Base-by-base conservation (phyloP, 2,888 invertebrate species). In the Leptarthrus brevirostris region DNA sequence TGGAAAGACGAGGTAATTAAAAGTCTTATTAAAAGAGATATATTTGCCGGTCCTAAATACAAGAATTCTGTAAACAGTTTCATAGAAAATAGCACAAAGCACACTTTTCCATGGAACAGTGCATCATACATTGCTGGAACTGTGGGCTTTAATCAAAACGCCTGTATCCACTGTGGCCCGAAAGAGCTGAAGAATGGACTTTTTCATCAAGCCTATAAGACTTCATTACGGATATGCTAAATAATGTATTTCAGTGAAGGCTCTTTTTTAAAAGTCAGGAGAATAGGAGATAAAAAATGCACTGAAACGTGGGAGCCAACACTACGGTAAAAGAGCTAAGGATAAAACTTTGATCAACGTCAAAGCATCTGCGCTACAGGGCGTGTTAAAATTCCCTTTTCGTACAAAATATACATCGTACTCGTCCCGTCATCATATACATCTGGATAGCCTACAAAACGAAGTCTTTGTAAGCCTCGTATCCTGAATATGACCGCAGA, bases 321-420 rank as follows among this genome's bases (percentile, higher is more conserved):
- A 58, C 58, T 20, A 58, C 36, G 18, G 20, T 34, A 20, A 58
- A 34, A 58, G 16, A 58, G 58, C 10, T 58, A 40, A 18, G 36
- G 58, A 58, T 58, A 20, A 58, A 58, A 58, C 58, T 58, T 58
- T 58, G 58, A 58, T 58, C 58, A 58, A 30, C 56, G 58, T 58
- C 36, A 58, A 58, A 58, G 58, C 58, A 58, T 56, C 56, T 56
- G 30, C 56, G 56, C 58, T 58, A 20, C 36, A 58, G 58, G 58
- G 58, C 58, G 58, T 58, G 58, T 58, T 58, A 58, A 58, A 58
- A 58, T 58, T 58, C 58, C 58, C 58, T 58, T 58, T 58, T 58
- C 40, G 58, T 58, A 58, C 58, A 58, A 58, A 58, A 58, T 58
- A 58, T 36, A 12, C 40, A 3, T 3, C 40, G 0, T 30, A 1